Percentiles rank a stretch among this genome's conserved stretches.
phyloP scores from a whole-genome alignment of 2,888 invertebrate genomes.

The Rhagium mordax region DNA sequence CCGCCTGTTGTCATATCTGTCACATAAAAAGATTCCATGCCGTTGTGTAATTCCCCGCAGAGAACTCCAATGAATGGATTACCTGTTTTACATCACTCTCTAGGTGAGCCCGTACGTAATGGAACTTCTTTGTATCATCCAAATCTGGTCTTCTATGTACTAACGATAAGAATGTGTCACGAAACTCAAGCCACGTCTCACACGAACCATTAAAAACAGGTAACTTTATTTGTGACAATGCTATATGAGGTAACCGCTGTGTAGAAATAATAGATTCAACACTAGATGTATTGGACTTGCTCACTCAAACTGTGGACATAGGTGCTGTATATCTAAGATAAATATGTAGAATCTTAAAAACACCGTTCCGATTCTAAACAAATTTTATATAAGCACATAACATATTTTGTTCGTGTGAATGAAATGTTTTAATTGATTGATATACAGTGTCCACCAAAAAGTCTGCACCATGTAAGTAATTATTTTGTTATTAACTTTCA shows the following conservation, averaged over 20 bases:
- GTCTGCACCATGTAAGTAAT: too few species aligned
- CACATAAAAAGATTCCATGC: conserved; percentile 30
- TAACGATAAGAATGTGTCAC: conserved; percentile 38
- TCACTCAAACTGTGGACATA: too few species aligned
- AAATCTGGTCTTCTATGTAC: conserved; percentile 29
- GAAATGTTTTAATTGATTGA: too few species aligned
- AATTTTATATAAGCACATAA: too few species aligned
- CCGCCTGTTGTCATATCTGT: conserved; percentile 36
- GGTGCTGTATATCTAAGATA: too few species aligned
- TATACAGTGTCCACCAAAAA: too few species aligned
- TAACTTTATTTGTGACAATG: conserved; percentile 3
- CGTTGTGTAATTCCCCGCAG: conserved; percentile 37
- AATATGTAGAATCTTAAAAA: too few species aligned
- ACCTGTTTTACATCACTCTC: conserved; percentile 32
- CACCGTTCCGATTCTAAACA: too few species aligned
- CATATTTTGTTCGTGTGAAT: too few species aligned
- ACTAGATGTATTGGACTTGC: too few species aligned
- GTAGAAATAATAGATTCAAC: too few species aligned
- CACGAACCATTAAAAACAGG: conserved; percentile 30
- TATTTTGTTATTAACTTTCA: too few species aligned
- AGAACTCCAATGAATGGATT: conserved; percentile 33
- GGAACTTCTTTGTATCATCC: conserved; percentile 36
- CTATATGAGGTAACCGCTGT: background rate
- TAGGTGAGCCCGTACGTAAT: conserved; percentile 35
- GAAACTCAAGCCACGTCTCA: conserved; percentile 34